Base-by-base conservation (phyloP, 1,140 invertebrate species). In the Leptinotarsa texana region DNA sequence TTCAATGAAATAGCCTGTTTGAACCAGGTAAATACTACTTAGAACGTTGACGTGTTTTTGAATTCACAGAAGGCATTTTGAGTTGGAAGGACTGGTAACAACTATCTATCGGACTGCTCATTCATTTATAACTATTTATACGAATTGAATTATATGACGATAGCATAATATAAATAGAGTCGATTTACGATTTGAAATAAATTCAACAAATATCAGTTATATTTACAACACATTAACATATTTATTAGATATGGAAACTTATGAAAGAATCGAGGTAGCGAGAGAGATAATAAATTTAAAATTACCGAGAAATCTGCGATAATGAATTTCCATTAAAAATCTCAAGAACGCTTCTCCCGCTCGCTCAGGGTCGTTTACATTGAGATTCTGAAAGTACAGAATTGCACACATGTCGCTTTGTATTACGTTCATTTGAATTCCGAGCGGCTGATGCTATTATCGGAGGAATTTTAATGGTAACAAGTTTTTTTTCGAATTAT, bases 401-500 rank as follows among this genome's bases (percentile, higher is more conserved):
- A 67, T 67, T 67, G 65, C 65, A 67, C 65, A 67, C 65, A 67
- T 67, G 65, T 27, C 65, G 65, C 65, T 42, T 67, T 67, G 65
- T 67, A 24, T 67, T 67, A 24, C 24, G 65, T 42, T 67, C 65
- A 42, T 27, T 67, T 42, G 24, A 42, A 67, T 24, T 67, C 65
- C 65, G 24, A 67, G 65, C 65, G 18, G 24, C 21, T 67, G 65
- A n/a, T 17, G 65, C 22, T 42, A 42, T 42, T 42, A 42, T 67
- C 24, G 65, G 17, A 67, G 22, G 65, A 67, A 67, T 67, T 67
- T 27, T 22, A 67, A 67, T 67, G 65, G 21, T 57, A 57, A 57
- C 51, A 57, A 57, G 51, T 57, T 57, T 42, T 27, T n/a, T 57
- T 18, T n/a, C 51, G 51, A 57, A 57, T 57, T 57, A 57, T 57